phyloP scores from a whole-genome alignment of 2,888 invertebrate genomes.

The Acanthoscelides obtectus region DNA sequence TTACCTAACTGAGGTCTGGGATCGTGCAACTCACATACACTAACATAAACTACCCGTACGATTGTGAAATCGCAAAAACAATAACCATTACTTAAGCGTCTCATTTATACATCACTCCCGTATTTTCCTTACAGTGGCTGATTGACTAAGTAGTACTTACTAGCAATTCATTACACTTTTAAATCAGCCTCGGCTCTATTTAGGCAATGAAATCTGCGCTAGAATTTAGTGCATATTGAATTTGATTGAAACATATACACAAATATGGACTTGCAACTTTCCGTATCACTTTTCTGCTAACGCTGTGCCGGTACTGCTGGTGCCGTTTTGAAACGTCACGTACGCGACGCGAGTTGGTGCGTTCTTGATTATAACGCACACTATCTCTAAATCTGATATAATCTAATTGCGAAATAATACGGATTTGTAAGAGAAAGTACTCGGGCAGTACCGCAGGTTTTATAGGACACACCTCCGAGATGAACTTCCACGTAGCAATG shows the following conservation, averaged over 20 bases:
- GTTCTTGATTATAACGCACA: not conserved
- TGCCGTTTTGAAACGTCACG: not conserved
- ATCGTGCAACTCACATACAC: not conserved
- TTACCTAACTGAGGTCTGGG: not conserved
- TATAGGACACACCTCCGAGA: not conserved
- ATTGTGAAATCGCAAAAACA: not conserved
- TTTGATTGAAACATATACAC: not conserved
- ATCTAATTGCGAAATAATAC: not conserved
- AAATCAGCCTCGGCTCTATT: not conserved
- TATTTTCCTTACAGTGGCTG: not conserved
- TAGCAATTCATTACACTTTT: not conserved
- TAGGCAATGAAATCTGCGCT: not conserved
- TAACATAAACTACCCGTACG: not conserved
- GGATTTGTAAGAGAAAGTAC: not conserved
- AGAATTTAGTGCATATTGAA: not conserved
- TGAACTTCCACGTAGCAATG: too few relatives aligned
- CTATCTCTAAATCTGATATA: not conserved
- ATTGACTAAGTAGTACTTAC: not conserved
- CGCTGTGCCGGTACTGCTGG: too few relatives aligned
- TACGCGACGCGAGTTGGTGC: not conserved
- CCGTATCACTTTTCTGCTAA: not conserved
- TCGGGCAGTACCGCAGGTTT: not conserved
- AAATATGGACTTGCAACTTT: not conserved
- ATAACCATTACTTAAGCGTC: not conserved
- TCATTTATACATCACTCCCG: not conserved